These are phyloP conservation scores for Phorcus lineatus DNA, from an alignment of 2,888 invertebrate species.

Conservation along the genomic window DNA sequence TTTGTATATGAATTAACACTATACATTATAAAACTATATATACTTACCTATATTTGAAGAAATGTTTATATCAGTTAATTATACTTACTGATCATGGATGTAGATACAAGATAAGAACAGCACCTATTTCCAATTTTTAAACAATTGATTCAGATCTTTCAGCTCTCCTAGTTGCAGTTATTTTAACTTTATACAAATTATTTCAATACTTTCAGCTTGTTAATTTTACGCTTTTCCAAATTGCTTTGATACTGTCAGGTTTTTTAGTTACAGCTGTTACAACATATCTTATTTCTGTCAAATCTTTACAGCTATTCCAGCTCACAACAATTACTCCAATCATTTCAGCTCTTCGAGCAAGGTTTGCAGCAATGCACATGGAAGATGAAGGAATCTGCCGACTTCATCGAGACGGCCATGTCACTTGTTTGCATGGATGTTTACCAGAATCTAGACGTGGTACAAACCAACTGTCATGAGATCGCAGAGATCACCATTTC, in stretches of 20 bases:
- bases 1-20: too few relatives aligned
- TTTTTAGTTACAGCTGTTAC: too few relatives aligned
- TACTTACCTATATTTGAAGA: too few relatives aligned
- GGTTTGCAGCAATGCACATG: constrained; percentile 72
- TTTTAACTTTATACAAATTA: background rate
- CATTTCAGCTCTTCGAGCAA: constrained; percentile 71
- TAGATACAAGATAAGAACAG: too few relatives aligned
- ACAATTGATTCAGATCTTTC: too few relatives aligned
- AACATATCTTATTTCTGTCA: background rate
- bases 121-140: too few relatives aligned
- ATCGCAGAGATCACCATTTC: constrained; percentile 70
- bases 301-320: background rate
- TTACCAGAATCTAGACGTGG: constrained; percentile 71
- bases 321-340: background rate
- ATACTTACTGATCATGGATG: too few relatives aligned
- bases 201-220: background rate
- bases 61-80: too few relatives aligned
- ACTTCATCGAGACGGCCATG: constrained; percentile 74
- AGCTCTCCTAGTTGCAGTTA: background rate
- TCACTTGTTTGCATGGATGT: constrained; percentile 73
- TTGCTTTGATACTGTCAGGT: too few relatives aligned
- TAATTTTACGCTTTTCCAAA: too few relatives aligned
- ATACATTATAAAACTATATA: too few relatives aligned
- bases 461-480: constrained; percentile 73
- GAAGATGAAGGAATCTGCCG: constrained; percentile 74